phyloP scores from a whole-genome alignment of 2,113 vertebrate genomes.

The Himantopus leucocephalus region DNA sequence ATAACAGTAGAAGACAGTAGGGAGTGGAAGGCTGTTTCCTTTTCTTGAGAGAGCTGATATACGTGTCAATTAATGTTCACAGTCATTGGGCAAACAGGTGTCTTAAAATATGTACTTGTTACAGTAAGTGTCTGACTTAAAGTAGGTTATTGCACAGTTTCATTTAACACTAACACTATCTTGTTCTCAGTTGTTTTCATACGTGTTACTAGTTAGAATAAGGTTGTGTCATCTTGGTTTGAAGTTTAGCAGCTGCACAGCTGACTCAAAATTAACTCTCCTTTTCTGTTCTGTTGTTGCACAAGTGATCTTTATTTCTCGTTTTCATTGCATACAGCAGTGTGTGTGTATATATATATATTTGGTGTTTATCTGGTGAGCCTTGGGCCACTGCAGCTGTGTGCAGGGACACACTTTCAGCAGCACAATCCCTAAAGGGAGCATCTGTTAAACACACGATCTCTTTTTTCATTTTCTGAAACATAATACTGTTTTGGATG shows the following conservation, averaged over 20 bases:
- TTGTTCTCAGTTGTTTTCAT: neutral
- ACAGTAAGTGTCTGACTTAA: neutral
- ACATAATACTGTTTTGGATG: neutral
- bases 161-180: neutral
- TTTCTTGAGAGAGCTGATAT: neutral
- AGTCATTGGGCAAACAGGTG: neutral
- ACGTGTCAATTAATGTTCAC: neutral
- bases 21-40: neutral
- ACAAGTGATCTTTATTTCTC: neutral
- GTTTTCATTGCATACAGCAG: neutral
- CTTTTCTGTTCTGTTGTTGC: neutral
- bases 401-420: neutral
- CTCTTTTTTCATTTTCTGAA: neutral
- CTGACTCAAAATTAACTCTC: neutral
- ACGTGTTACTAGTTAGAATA: neutral
- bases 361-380: neutral
- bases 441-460: neutral
- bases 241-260: neutral
- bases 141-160: neutral
- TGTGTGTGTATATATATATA: neutral
- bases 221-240: neutral
- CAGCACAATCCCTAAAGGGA: neutral
- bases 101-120: neutral
- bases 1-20: neutral
- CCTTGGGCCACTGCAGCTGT: neutral